phyloP scores from a whole-genome alignment of 2,888 invertebrate species.

The Eilema caniola region DNA sequence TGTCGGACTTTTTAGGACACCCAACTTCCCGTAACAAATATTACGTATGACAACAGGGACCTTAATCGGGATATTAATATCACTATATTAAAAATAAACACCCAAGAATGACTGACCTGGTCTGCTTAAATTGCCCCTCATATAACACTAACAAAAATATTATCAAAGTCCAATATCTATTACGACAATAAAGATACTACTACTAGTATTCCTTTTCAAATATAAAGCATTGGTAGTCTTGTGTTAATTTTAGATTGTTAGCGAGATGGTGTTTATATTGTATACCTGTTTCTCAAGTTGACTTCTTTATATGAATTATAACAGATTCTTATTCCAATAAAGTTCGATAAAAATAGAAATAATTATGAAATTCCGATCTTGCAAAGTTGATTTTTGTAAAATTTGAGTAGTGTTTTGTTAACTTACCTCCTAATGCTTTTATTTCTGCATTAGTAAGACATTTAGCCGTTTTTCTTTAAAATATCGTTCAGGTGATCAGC shows the following conservation, averaged over 20 bases:
- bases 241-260: slow-evolving; percentile 4
- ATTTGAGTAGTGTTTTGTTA: background rate
- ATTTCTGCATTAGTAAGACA: background rate
- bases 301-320: background rate
- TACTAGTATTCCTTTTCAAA: background rate
- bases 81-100: too few species aligned
- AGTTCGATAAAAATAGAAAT: background rate
- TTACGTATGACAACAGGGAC: too few species aligned
- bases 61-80: too few species aligned
- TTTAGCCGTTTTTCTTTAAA: background rate
- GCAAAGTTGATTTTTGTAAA: background rate
- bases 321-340: background rate
- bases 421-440: background rate
- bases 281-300: background rate
- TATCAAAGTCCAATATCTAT: too few species aligned
- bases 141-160: too few species aligned
- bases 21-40: too few species aligned
- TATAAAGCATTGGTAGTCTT: background rate
- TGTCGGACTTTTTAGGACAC: too few species aligned
- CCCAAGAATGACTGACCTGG: background rate
- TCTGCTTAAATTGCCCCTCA: too few species aligned
- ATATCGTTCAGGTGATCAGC: background rate
- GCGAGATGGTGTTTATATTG: background rate
- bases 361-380: background rate
- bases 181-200: background rate